These are phyloP conservation scores for Helogale parvula DNA, from an alignment of 2,113 vertebrate genomes.

Conservation along the genomic window DNA sequence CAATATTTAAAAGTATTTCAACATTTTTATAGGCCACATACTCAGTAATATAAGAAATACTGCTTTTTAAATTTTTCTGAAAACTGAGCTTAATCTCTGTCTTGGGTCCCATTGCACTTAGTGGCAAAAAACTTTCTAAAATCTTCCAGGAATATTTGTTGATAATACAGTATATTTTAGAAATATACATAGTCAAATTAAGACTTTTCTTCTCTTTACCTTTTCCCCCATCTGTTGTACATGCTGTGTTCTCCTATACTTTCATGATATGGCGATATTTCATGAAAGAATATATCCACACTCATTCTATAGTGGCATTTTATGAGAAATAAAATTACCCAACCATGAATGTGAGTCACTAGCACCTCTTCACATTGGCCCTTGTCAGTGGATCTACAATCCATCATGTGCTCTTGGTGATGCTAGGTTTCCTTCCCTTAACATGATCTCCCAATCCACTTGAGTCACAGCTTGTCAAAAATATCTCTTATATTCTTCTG, in stretches of 20 bases:
- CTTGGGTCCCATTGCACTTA: neutral
- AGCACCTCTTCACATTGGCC: neutral
- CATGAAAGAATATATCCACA: neutral
- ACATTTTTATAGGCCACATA: neutral
- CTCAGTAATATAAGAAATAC: neutral
- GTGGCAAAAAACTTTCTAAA: neutral
- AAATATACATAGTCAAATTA: neutral
- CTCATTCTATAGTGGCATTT: neutral
- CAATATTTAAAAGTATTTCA: neutral
- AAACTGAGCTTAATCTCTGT: neutral
- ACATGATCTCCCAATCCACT: neutral
- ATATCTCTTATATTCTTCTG: neutral
- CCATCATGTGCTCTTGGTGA: neutral
- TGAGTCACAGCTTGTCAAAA: neutral
- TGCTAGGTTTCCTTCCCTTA: neutral
- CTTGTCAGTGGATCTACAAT: neutral
- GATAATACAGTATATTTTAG: neutral
- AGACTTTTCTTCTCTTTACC: neutral
- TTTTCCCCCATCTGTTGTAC: neutral
- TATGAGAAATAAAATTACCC: neutral
- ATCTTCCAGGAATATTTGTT: neutral
- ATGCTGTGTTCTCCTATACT: neutral
- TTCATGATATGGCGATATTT: neutral
- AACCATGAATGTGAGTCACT: neutral
- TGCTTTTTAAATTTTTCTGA: constrained; percentile 4